A percentile compares a stretch with the other conserved stretches of the same genome.
Evolutionary conservation across 2,888 invertebrate genomes (phyloP).

Genomic region (Heliconius cydno): DNA sequence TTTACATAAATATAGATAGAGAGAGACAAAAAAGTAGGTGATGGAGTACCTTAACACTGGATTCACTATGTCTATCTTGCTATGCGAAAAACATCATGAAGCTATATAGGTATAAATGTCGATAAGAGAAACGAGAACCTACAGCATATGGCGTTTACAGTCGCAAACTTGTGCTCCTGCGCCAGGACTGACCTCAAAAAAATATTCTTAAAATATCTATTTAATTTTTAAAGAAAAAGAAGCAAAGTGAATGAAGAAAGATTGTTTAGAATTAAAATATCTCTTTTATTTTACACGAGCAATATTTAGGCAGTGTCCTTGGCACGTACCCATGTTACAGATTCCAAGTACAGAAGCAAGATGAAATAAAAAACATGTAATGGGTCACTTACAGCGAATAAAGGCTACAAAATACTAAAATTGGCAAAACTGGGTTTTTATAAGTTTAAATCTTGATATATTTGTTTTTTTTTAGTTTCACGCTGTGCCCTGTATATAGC

Average conservation of each 20-base stretch:
- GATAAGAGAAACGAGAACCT: too few relatives aligned
- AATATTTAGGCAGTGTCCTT: conserved; percentile 8
- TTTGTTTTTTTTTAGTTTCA: too few relatives aligned
- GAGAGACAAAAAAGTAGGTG: too few relatives aligned
- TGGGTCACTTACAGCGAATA: neutral
- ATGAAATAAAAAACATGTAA: conserved; percentile 18
- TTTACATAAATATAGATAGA: too few relatives aligned
- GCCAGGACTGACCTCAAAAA: neutral
- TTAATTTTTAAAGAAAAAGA: neutral
- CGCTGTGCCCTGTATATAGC: too few relatives aligned
- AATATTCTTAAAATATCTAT: neutral
- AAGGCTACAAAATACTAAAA: neutral
- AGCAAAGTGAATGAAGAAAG: neutral
- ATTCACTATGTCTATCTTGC: neutral
- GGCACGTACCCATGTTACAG: conserved; percentile 15
- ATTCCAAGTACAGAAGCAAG: conserved; percentile 11
- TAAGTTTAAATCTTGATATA: too few relatives aligned
- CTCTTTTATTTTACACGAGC: conserved; percentile 7
- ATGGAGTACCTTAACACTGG: too few relatives aligned
- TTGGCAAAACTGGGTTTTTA: neutral
- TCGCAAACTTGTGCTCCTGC: too few relatives aligned
- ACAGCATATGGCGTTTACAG: too few relatives aligned
- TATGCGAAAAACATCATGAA: too few relatives aligned
- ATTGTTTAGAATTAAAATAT: neutral
- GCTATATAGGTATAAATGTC: too few relatives aligned